Evolutionary conservation across 2,113 vertebrate genomes (phyloP).

Genomic region (Labeo catla): DNA sequence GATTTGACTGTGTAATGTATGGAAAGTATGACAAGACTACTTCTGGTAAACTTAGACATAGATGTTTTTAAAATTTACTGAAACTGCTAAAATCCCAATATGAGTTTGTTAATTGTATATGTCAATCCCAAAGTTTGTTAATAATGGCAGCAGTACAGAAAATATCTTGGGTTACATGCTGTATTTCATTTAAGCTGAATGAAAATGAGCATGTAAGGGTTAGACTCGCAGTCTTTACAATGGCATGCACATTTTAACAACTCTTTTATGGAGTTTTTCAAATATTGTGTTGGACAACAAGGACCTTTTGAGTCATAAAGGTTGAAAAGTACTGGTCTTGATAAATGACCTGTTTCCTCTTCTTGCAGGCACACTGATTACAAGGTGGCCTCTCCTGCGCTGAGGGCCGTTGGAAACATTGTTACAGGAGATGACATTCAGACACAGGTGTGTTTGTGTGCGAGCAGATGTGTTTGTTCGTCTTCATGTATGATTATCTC

Average conservation of each 20-base stretch:
- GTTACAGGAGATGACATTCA: slow-evolving; percentile 98
- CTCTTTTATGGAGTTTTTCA: neutral
- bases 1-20: neutral
- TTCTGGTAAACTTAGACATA: neutral
- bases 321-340: neutral
- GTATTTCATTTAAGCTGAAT: no score
- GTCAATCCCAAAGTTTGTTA: neutral
- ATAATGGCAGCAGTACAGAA: neutral
- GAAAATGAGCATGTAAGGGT: no score
- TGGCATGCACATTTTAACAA: neutral
- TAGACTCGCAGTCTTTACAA: no score
- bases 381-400: slow-evolving; percentile 96
- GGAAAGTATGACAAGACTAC: neutral
- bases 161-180: neutral
- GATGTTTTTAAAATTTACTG: no score
- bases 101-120: neutral
- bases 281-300: neutral
- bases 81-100: neutral
- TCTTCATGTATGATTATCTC: neutral
- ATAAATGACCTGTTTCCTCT: neutral
- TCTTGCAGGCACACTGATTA: slow-evolving; percentile 92
- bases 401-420: slow-evolving; percentile 96
- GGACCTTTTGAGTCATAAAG: neutral
- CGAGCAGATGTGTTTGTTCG: neutral
- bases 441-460: slow-evolving; percentile 85